phyloP scores from a whole-genome alignment of 1,140 invertebrate genomes.

The Drosophila mojavensis region DNA sequence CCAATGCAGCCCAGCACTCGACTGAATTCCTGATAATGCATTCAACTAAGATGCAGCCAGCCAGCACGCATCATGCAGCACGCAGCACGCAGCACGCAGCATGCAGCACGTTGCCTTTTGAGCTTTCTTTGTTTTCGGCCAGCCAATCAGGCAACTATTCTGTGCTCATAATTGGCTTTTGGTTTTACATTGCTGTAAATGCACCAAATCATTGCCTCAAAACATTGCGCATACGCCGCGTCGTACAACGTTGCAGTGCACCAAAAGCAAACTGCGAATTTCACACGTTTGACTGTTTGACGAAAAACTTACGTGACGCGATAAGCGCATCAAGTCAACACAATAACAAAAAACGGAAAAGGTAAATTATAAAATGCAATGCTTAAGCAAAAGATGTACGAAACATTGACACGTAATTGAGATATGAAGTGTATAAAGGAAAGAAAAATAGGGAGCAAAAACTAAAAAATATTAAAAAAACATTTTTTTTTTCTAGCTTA shows the following conservation, averaged over 20 bases:
- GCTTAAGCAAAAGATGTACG: not conserved
- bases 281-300: slow-evolving; percentile 68
- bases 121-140: not conserved
- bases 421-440: not conserved
- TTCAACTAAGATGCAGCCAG: too few species aligned
- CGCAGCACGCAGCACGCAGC: not conserved
- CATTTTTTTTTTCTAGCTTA: too few species aligned
- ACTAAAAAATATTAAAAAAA: too few species aligned
- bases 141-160: too few species aligned
- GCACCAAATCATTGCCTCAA: not conserved
- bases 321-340: slow-evolving; percentile 43
- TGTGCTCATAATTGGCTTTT: not conserved
- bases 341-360: slow-evolving; percentile 1
- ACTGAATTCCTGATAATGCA: slow-evolving; percentile 1
- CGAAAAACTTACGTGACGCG: slow-evolving; percentile 57
- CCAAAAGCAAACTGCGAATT: slow-evolving; percentile 36
- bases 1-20: not conserved
- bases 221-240: slow-evolving; percentile 36
- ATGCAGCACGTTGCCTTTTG: not conserved
- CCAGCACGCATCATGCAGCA: not conserved
- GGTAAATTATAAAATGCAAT: not conserved
- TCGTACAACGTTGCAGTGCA: slow-evolving; percentile 2
- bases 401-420: slow-evolving; percentile 36
- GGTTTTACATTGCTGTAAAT: not conserved
- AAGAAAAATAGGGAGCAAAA: too few species aligned